Conservation (phyloP, 30 jellyfish, hydroid and myxozoan genomes). For the Aurelia sp. region DNA sequence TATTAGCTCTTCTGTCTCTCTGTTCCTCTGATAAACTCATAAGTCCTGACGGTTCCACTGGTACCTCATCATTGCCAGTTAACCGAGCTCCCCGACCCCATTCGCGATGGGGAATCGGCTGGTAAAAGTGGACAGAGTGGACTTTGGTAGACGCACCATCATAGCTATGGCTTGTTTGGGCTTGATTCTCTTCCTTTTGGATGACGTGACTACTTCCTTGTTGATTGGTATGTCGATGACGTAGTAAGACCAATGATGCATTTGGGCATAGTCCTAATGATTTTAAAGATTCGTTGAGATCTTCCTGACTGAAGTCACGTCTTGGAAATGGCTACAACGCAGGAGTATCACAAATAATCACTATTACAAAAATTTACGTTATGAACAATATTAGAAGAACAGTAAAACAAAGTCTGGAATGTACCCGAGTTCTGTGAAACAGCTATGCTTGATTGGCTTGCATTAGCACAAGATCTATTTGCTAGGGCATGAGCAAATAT, state of each 20-base stretch:
- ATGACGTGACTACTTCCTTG: constrained; percentile 25
- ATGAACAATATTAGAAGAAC: neutral
- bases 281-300: constrained; percentile 4
- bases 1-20: constrained; percentile 13
- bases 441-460: too few species aligned
- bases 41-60: neutral
- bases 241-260: constrained; percentile 54
- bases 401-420: neutral
- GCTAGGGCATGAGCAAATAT: too few species aligned
- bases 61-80: neutral
- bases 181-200: neutral
- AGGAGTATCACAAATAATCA: neutral
- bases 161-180: neutral
- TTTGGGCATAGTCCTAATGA: constrained; percentile 57
- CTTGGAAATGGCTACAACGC: constrained; percentile 55
- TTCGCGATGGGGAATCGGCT: neutral
- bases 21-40: constrained; percentile 1
- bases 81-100: constrained; percentile 62
- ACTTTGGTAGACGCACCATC: constrained; percentile 39
- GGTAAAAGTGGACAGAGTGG: constrained; percentile 34
- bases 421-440: too few species aligned
- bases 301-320: constrained; percentile 36
- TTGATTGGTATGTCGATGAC: constrained; percentile 15
- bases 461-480: too few species aligned
- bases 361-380: too few species aligned